Conservation (phyloP, 2,113 vertebrate genomes). For the Pantherophis guttatus region DNA sequence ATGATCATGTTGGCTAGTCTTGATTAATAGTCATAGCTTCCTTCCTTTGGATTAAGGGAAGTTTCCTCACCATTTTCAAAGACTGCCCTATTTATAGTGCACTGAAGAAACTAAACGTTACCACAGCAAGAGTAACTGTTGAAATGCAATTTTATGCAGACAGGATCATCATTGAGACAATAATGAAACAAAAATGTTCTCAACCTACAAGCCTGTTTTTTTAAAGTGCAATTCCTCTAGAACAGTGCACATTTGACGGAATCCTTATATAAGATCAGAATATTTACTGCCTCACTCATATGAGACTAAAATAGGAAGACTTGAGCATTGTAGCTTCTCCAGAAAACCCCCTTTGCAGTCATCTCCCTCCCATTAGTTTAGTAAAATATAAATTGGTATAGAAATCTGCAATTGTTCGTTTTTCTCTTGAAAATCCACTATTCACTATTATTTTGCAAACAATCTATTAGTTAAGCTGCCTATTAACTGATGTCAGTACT, state of each 20-base stretch:
- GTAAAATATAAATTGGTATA: background rate
- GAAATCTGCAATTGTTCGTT: background rate
- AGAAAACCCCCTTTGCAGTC: background rate
- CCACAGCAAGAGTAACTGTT: background rate
- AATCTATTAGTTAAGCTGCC: constrained; percentile 56
- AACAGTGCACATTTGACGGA: background rate
- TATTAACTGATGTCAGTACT: constrained; percentile 40
- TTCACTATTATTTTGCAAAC: constrained; percentile 57
- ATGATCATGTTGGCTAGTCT: background rate
- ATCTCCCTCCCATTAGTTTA: background rate
- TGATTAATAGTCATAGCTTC: background rate
- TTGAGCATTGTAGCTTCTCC: background rate
- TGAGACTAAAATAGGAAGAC: background rate
- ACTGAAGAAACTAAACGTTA: background rate
- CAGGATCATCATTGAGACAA: background rate
- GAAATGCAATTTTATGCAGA: background rate
- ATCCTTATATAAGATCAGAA: background rate
- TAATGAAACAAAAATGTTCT: background rate
- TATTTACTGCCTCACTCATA: background rate
- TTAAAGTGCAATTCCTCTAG: background rate
- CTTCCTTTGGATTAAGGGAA: background rate
- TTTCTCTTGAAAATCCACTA: constrained; percentile 61
- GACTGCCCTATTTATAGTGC: background rate
- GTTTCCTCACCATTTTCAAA: background rate
- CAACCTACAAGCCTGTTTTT: background rate